A percentile compares a stretch with the other conserved stretches of the same genome.
Conservation (phyloP, 2,113 vertebrate genomes). For the Coturnix japonica region DNA sequence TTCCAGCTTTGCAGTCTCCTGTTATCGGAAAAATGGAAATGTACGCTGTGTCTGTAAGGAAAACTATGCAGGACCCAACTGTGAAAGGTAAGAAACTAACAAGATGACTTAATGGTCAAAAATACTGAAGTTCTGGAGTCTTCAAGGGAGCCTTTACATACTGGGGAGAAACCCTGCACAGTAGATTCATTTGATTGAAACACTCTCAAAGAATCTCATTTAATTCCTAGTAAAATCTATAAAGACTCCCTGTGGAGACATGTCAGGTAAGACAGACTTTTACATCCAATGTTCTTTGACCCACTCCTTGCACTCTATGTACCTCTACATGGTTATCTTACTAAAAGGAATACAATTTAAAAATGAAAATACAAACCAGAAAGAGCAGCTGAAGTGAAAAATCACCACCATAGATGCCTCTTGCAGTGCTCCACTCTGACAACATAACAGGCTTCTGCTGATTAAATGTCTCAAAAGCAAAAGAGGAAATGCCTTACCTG, state of each 20-base stretch:
- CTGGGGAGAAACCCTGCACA: accelerated
- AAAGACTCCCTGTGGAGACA: not conserved
- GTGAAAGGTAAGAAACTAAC: conserved; percentile 87
- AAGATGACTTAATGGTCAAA: not conserved
- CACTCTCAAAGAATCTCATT: not conserved
- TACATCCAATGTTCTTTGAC: not conserved
- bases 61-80: conserved; percentile 91
- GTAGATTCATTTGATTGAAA: not conserved
- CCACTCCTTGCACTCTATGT: not conserved
- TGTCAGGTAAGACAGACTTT: not conserved
- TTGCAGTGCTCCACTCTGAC: not conserved
- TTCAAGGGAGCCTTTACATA: not conserved
- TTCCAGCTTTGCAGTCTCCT: conserved; percentile 90
- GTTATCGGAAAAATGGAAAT: conserved; percentile 81
- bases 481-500: not conserved
- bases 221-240: not conserved
- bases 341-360: not conserved
- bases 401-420: not conserved
- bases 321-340: not conserved
- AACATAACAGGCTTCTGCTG: not conserved
- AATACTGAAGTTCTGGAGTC: not conserved
- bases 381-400: not conserved
- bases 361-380: not conserved
- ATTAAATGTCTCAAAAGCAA: not conserved
- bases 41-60: conserved; percentile 91